Percentiles rank a stretch among this genome's conserved stretches.
phyloP scores from a whole-genome alignment of 2,797 vertebrate genomes.

The Emys orbicularis region DNA sequence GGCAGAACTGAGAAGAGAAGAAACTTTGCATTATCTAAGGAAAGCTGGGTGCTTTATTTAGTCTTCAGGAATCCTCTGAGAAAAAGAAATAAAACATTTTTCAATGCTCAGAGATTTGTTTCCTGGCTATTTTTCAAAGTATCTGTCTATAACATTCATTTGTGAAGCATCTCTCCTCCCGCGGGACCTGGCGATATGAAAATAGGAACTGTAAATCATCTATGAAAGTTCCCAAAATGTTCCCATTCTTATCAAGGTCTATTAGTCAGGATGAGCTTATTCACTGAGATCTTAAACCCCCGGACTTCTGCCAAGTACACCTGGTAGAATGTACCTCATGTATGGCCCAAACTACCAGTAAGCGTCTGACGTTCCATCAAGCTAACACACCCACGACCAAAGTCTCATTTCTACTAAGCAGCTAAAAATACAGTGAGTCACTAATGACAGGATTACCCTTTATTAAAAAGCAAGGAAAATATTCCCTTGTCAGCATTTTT shows the following conservation, averaged over 20 bases:
- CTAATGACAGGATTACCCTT: neutral
- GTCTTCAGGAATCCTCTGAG: constrained; percentile 29
- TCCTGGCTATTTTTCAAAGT: neutral
- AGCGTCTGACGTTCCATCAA: constrained; percentile 26
- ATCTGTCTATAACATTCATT: neutral
- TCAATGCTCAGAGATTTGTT: neutral
- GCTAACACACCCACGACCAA: neutral
- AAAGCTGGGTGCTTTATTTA: constrained; percentile 35
- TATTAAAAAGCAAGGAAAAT: neutral
- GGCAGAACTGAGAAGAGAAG: neutral
- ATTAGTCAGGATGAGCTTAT: constrained; percentile 43
- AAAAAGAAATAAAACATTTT: neutral
- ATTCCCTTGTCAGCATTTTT: constrained; percentile 15
- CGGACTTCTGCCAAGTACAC: constrained; percentile 60
- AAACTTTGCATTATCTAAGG: neutral
- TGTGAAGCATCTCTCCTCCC: constrained; percentile 63
- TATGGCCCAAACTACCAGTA: constrained; percentile 42
- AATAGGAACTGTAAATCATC: constrained; percentile 42
- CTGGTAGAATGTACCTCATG: constrained; percentile 58
- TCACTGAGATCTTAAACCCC: constrained; percentile 41
- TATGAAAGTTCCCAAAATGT: constrained; percentile 68
- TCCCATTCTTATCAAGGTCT: constrained; percentile 54
- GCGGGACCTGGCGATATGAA: constrained; percentile 27
- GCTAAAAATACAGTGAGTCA: neutral
- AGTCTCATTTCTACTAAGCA: neutral